phyloP scores from a whole-genome alignment of 1,140 invertebrate genomes.

The Neodiprion fabricii region DNA sequence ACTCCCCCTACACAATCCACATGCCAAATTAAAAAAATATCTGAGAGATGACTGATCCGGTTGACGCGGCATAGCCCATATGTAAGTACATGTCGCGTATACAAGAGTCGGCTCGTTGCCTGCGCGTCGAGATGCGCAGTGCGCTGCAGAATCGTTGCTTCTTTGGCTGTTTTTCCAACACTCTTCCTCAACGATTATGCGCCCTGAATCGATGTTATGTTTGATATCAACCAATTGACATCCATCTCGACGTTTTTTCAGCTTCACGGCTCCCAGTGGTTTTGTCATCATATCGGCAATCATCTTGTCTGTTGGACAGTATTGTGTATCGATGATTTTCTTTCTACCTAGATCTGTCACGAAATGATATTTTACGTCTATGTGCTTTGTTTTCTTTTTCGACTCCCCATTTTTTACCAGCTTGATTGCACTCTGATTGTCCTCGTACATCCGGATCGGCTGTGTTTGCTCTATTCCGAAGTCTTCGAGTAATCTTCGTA shows the following conservation, averaged over 20 bases:
- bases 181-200: slow-evolving; percentile 16
- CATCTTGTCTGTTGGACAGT: slow-evolving; percentile 23
- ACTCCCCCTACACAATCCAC: no score
- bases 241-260: slow-evolving; percentile 9
- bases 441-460: slow-evolving; percentile 14
- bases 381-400: slow-evolving; percentile 38
- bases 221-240: background rate
- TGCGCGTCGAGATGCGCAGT: no score
- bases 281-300: slow-evolving; percentile 26
- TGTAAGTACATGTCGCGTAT: no score
- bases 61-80: no score
- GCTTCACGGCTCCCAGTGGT: slow-evolving; percentile 12
- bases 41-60: no score
- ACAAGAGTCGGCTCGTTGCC: no score
- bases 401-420: slow-evolving; percentile 18
- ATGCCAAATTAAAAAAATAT: no score
- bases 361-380: slow-evolving; percentile 39
- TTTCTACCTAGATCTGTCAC: slow-evolving; percentile 32
- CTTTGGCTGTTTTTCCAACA: slow-evolving; percentile 7
- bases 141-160: background rate
- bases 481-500: background rate
- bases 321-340: slow-evolving; percentile 23
- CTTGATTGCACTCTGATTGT: slow-evolving; percentile 23
- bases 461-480: background rate
- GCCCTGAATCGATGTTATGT: background rate